Base-by-base conservation (phyloP, 2,113 vertebrate species). In the Macrotus californicus region DNA sequence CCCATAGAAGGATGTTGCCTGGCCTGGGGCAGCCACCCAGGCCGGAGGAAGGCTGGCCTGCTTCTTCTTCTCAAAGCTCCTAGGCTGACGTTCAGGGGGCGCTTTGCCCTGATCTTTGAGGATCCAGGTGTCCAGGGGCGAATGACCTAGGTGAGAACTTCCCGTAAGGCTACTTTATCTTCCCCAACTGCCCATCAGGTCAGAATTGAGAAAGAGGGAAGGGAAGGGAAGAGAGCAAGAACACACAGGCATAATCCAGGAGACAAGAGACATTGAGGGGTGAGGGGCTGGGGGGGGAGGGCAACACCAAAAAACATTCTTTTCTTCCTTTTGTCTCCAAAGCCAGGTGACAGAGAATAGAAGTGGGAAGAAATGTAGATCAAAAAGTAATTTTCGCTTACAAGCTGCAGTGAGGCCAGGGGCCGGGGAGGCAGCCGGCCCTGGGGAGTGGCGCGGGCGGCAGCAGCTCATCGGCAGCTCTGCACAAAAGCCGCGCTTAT, bases 371-470 rank as follows among this genome's bases (percentile, higher is more conserved):
- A 59, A 89, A 91, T 91, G 66, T 94, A 98, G 97, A 96, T 93
- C 97, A 97, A 98, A 98, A 97, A 89, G 87, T 31, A 24, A 95
- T 97, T 98, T 97, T 96, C 82, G 85, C 93, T 96, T 97, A 56
- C 4, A 94, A 98, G 97, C 70, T 9, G 43, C 43, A 1, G 95
- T 2, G 92, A 92, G 95, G 91, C 80, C 90, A 83, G 4, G 87
- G 96, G 94, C 41, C 41, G 7, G 90, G 92, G 50, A 7, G 89
- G 26, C 2, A 91, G 90, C 73, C 2, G 5, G 96, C 96, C 97
- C 96, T 41, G 1, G 22, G 97, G 97, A 97, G 96, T 76, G 56
- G 13, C 31, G 94, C 10, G 6, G 1, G 22, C 0, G 0, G 93
- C 96, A 76, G 80, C 97, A 96, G 97, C 11, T 95, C 81, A 16